These are phyloP conservation scores for Kryphioiulus occultus DNA, from an alignment of 2,888 invertebrate genomes.

Conservation along the genomic window DNA sequence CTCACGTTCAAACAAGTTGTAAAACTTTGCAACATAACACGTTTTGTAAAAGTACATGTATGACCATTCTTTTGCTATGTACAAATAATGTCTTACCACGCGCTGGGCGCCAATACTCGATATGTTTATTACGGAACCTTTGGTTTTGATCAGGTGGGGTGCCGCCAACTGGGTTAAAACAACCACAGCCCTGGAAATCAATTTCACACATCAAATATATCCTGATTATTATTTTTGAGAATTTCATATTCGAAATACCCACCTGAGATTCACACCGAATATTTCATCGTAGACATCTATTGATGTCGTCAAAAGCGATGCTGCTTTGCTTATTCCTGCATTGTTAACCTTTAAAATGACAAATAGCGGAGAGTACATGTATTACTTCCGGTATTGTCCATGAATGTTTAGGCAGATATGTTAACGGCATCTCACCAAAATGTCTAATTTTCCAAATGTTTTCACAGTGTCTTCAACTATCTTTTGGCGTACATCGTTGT, in stretches of 20 bases:
- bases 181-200: background rate
- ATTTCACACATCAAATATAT: background rate
- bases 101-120: slow-evolving; percentile 37
- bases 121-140: slow-evolving; percentile 46
- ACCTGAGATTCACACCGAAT: slow-evolving; percentile 5
- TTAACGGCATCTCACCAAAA: slow-evolving; percentile 41
- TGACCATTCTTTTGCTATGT: too few species aligned
- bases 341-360: background rate
- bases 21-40: too few species aligned
- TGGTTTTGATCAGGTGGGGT: slow-evolving; percentile 49
- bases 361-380: too few species aligned
- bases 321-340: background rate
- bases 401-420: too few species aligned
- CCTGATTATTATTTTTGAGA: background rate
- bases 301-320: background rate
- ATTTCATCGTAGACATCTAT: slow-evolving; percentile 18
- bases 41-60: background rate
- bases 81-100: slow-evolving; percentile 39
- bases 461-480: slow-evolving; percentile 47
- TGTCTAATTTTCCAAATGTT: slow-evolving; percentile 47
- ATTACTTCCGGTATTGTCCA: too few species aligned
- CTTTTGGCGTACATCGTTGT: slow-evolving; percentile 45
- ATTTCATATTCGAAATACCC: background rate
- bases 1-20: too few species aligned
- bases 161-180: slow-evolving; percentile 48